Conservation (phyloP, 2,888 invertebrate species). For the Lycia hirtaria region DNA sequence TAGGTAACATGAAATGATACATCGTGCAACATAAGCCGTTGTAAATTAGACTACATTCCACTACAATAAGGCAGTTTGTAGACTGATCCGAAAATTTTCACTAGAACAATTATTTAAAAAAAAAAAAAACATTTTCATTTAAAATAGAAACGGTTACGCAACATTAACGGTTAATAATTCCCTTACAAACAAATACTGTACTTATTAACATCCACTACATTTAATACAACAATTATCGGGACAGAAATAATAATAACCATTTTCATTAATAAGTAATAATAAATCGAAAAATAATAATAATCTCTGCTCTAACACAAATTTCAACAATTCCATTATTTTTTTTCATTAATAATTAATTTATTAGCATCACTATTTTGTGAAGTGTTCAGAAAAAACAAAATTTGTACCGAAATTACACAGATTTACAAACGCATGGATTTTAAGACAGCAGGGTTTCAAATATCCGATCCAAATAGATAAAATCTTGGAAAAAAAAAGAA, state of each 20-base stretch:
- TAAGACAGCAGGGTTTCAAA: too few relatives aligned
- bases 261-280: constrained; percentile 66
- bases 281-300: constrained; percentile 82
- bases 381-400: constrained; percentile 44
- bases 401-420: constrained; percentile 62
- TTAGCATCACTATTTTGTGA: neutral
- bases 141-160: constrained; percentile 49
- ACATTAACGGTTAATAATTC: constrained; percentile 54
- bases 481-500: too few relatives aligned
- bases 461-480: too few relatives aligned
- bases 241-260: constrained; percentile 55
- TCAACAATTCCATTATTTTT: constrained; percentile 74
- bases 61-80: constrained; percentile 18
- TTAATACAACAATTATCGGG: constrained; percentile 70
- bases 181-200: constrained; percentile 68
- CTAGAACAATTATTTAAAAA: constrained; percentile 15
- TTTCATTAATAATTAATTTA: too few relatives aligned
- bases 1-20: neutral
- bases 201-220: constrained; percentile 62
- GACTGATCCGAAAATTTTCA: constrained; percentile 6
- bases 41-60: constrained; percentile 8
- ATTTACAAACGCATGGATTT: too few relatives aligned
- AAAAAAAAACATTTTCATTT: constrained; percentile 29
- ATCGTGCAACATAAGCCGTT: neutral
- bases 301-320: constrained; percentile 75